Evolutionary conservation across 2,888 invertebrate genomes (phyloP), one percentile per base, ranked within the genome.

Genomic region (Serrognathus titanus): DNA sequence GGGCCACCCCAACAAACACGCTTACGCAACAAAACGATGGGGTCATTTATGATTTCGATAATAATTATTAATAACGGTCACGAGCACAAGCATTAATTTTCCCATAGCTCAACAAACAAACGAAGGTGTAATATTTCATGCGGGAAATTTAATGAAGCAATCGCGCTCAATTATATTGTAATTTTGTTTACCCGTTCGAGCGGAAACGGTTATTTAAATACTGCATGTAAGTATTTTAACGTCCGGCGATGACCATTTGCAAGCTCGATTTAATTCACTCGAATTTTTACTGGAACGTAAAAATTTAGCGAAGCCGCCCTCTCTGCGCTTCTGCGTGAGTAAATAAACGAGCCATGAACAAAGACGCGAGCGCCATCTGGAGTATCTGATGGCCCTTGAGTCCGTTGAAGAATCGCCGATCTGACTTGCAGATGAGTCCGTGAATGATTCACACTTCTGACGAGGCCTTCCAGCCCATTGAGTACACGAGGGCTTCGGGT

Each of bases 351-450:
- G 52, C 57, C 60, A 56, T 58, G 58, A 62, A 58, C 56, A 55
- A 58, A 62, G 60, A 62, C 57, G 53, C 55, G 60, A 56, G 56
- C 57, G 61, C 62, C 64, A 66, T 65, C 63, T 65, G 65, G 63
- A 63, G 62, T 64, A 51, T 62, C 58, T 63, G 62, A 67, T 66
- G 69, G 67, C 60, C 57, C 68, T 69, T 60, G 66, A 68, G 58
- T 57, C 50, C 53, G 57, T 50, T 64, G 64, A 64, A 64, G 64
- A 66, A 70, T 64, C 66, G 59, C 63, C 52, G 63, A 74, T 73
- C 66, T 72, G 71, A 72, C 71, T 74, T 73, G 73, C 73, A 73
- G 72, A 74, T 74, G 71, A 72, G 69, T 59, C 65, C 61, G 63
- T 59, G 68, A 69, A 68, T 73, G 72, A 73, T 72, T 73, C 73